Conservation (phyloP, 2,113 vertebrate species). For the Scomber colias region DNA sequence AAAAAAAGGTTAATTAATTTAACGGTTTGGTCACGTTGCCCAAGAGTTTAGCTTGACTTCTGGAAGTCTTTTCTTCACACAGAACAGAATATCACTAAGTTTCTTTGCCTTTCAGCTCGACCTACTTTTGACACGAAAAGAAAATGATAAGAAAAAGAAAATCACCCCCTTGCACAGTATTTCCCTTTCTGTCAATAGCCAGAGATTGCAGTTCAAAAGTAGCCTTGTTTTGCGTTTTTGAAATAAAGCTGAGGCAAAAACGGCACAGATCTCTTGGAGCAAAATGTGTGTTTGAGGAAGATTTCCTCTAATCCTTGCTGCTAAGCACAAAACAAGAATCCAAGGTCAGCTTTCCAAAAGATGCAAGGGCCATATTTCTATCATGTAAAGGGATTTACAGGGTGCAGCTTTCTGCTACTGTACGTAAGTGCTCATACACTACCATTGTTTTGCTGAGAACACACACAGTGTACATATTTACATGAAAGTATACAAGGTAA, state of each 20-base stretch:
- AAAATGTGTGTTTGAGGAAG: constrained; percentile 81
- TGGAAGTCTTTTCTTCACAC: constrained; percentile 50
- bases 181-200: constrained; percentile 61
- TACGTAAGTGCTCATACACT: constrained; percentile 13
- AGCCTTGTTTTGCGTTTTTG: constrained; percentile 63
- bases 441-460: constrained; percentile 8
- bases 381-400: constrained; percentile 60
- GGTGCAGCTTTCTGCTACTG: constrained; percentile 33
- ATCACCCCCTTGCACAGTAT: constrained; percentile 32
- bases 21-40: constrained; percentile 35
- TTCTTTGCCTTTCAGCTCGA: constrained; percentile 63
- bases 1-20: constrained; percentile 11
- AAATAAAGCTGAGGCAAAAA: constrained; percentile 65
- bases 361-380: constrained; percentile 56
- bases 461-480: not conserved
- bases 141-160: constrained; percentile 56
- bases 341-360: constrained; percentile 81
- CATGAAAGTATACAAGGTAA: not conserved
- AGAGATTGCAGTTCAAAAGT: constrained; percentile 61
- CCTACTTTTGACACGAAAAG: constrained; percentile 70
- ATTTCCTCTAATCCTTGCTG: constrained; percentile 83
- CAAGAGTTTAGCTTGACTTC: constrained; percentile 61
- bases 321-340: constrained; percentile 73
- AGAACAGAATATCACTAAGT: constrained; percentile 46
- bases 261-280: constrained; percentile 75